Percentiles rank a stretch among this genome's conserved stretches.
phyloP scores from a whole-genome alignment of 2,888 invertebrate species.

The Drosophila subquinaria region DNA sequence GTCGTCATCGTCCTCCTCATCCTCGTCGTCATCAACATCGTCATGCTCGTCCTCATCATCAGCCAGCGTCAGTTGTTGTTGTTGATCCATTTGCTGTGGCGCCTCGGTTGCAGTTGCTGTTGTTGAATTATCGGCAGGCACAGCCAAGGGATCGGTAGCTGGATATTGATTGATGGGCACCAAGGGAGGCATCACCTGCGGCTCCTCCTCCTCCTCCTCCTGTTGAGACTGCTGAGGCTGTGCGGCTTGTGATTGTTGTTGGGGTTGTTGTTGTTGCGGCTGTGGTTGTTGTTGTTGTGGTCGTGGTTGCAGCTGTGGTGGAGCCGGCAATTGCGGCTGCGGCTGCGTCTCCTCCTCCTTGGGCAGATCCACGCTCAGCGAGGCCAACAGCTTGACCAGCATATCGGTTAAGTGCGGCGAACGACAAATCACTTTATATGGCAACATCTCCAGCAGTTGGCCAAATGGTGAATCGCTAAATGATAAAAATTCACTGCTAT shows the following conservation, averaged over 20 bases:
- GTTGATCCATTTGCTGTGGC: constrained; percentile 5
- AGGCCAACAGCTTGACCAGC: constrained; percentile 90
- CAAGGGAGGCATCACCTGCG: constrained; percentile 45
- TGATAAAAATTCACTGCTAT: constrained; percentile 76
- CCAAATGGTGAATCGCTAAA: constrained; percentile 91
- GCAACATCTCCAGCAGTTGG: constrained; percentile 91
- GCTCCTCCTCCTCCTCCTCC: neutral
- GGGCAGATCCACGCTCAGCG: constrained; percentile 91
- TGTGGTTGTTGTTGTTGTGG: neutral
- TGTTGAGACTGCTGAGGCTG: neutral
- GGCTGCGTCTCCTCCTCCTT: constrained; percentile 85
- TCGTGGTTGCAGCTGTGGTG: neutral
- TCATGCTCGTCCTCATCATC: constrained; percentile 1
- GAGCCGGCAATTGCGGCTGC: constrained; percentile 13
- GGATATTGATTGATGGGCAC: constrained; percentile 45
- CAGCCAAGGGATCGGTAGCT: neutral
- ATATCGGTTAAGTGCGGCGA: constrained; percentile 92
- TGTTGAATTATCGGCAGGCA: neutral
- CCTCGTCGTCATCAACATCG: constrained; percentile 22
- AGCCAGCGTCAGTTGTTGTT: neutral
- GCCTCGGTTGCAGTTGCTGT: neutral
- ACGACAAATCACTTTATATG: constrained; percentile 90
- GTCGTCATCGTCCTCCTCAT: constrained; percentile 31
- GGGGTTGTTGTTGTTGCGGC: neutral
- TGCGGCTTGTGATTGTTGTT: neutral